These are phyloP conservation scores for Amblyteles armatorius DNA, from an alignment of 2,888 invertebrate species.

Conservation along the genomic window DNA sequence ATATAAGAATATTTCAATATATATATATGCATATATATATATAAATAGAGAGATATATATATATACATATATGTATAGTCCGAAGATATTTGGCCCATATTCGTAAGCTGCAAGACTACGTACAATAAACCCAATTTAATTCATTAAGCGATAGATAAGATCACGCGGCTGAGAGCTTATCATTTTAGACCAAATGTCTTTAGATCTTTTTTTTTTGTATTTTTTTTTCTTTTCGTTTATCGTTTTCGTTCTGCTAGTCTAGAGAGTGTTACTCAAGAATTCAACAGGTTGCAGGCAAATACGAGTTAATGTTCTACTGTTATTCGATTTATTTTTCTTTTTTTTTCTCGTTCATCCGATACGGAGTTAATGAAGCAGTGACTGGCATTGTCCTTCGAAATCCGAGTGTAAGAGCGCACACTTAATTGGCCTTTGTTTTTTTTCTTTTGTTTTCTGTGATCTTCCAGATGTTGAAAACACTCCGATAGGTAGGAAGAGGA, in stretches of 20 bases:
- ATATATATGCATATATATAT: slow-evolving; percentile 32
- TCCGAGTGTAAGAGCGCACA: slow-evolving; percentile 35
- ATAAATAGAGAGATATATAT: slow-evolving; percentile 39
- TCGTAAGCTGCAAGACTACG: slow-evolving; percentile 61
- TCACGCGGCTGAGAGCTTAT: slow-evolving; percentile 58
- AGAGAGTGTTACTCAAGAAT: slow-evolving; percentile 83
- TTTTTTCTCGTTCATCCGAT: slow-evolving; percentile 69
- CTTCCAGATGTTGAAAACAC: slow-evolving; percentile 8
- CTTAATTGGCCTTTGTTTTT: slow-evolving; percentile 45
- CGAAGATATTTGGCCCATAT: slow-evolving; percentile 79
- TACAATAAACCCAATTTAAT: slow-evolving; percentile 37
- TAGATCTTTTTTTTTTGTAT: slow-evolving; percentile 69
- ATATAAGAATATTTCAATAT: slow-evolving; percentile 41
- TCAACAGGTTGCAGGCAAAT: slow-evolving; percentile 84
- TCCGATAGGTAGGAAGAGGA: slow-evolving; percentile 30
- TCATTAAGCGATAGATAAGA: slow-evolving; percentile 53
- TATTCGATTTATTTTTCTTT: slow-evolving; percentile 66
- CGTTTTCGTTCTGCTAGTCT: slow-evolving; percentile 76
- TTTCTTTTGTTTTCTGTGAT: slow-evolving; percentile 5
- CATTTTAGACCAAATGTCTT: slow-evolving; percentile 79
- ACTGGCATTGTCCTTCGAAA: slow-evolving; percentile 76
- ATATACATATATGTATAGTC: slow-evolving; percentile 62
- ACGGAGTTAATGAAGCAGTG: slow-evolving; percentile 73
- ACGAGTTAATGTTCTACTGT: slow-evolving; percentile 81
- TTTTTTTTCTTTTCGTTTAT: slow-evolving; percentile 10